phyloP scores from a whole-genome alignment of 1,140 invertebrate species.

The Aculops lycopersici region DNA sequence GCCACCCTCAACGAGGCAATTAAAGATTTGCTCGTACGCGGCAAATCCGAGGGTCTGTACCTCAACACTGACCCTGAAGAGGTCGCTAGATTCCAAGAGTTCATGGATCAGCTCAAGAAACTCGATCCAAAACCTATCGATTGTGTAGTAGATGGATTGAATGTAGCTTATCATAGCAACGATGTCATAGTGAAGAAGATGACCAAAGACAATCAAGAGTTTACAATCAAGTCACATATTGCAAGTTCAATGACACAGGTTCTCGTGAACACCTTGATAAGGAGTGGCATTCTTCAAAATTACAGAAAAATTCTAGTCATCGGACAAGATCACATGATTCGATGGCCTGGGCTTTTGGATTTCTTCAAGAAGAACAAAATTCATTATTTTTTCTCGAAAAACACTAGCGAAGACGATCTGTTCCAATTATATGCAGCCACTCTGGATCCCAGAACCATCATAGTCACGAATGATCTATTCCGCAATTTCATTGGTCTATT shows the following conservation, averaged over 20 bases:
- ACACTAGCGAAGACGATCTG: not conserved
- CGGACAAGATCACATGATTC: not conserved
- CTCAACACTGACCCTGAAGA: not conserved
- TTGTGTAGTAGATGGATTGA: not conserved
- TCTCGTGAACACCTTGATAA: not conserved
- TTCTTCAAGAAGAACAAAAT: not conserved
- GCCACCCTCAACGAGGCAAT: not conserved
- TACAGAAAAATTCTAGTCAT: not conserved
- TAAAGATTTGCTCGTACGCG: not conserved
- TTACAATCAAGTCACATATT: not conserved
- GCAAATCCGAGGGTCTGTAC: not conserved
- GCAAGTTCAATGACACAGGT: not conserved
- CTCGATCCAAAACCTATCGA: not conserved
- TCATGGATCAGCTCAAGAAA: not conserved
- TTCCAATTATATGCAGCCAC: not conserved
- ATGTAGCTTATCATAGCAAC: not conserved
- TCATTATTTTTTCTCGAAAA: not conserved
- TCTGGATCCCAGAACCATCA: not conserved
- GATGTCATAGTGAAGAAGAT: not conserved
- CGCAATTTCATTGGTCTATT: not conserved
- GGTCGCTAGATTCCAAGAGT: not conserved
- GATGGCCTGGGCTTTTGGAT: not conserved
- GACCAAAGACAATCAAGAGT: no score
- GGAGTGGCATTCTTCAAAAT: not conserved
- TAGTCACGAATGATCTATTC: not conserved